These are phyloP conservation scores for Heliconius melpomene DNA, from an alignment of 1,140 invertebrate species.

Conservation along the genomic window DNA sequence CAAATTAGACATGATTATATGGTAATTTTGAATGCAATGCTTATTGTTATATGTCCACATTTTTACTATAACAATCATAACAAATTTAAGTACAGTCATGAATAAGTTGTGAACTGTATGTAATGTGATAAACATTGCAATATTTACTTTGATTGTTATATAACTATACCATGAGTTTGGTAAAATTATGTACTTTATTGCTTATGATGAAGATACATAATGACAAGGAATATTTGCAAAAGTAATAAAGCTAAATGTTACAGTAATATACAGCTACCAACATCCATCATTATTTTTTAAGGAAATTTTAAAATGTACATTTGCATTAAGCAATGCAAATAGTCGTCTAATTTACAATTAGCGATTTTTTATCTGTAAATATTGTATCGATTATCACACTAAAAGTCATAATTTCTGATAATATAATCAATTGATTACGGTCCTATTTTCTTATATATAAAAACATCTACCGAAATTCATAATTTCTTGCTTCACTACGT, in stretches of 20 bases:
- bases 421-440: too few relatives aligned
- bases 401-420: background rate
- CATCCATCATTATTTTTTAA: too few relatives aligned
- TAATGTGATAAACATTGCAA: background rate
- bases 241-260: background rate
- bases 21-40: background rate
- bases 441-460: background rate
- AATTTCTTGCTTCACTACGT: slow-evolving; percentile 13
- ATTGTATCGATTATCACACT: background rate
- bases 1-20: background rate
- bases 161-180: background rate
- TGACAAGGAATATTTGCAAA: background rate
- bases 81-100: background rate
- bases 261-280: background rate
- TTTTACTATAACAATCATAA: background rate
- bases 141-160: background rate
- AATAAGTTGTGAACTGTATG: background rate
- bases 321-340: background rate
- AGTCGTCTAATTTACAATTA: background rate
- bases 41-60: background rate
- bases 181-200: background rate
- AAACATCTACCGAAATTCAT: background rate
- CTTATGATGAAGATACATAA: background rate
- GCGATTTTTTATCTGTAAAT: slow-evolving; percentile 12
- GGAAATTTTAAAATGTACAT: too few relatives aligned